A percentile compares a stretch with the other conserved stretches of the same genome.
Evolutionary conservation across 2,888 invertebrate species (phyloP).

Genomic region (Agrochola lota): DNA sequence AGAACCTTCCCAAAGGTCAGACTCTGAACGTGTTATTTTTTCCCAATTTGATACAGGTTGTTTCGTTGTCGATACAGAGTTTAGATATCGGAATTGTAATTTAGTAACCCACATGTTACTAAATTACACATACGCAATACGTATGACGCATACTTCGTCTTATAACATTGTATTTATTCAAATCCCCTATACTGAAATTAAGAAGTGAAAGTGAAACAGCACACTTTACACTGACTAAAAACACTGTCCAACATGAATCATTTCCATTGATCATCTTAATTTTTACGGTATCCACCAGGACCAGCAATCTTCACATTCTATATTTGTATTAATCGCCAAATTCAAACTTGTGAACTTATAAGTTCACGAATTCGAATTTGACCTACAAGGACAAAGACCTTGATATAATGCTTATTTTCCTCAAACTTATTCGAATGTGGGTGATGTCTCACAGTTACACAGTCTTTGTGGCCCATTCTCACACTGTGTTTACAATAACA

Average conservation of each 20-base stretch:
- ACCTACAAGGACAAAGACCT: slow-evolving; percentile 31
- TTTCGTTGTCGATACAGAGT: not conserved
- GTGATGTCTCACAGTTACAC: not conserved
- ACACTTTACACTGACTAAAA: not conserved
- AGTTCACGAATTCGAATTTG: slow-evolving; percentile 36
- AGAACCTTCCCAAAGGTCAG: slow-evolving; percentile 19
- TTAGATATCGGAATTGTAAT: slow-evolving; percentile 3
- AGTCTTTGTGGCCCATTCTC: slow-evolving; percentile 16
- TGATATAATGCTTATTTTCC: slow-evolving; percentile 15
- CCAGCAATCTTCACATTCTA: not conserved
- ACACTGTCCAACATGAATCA: slow-evolving; percentile 14
- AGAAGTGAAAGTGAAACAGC: not conserved
- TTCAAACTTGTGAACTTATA: slow-evolving; percentile 25
- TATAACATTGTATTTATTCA: not conserved
- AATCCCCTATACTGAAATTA: not conserved
- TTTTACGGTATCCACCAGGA: not conserved
- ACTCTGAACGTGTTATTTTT: slow-evolving; percentile 32
- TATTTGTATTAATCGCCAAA: not conserved
- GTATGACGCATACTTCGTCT: not conserved
- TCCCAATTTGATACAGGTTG: slow-evolving; percentile 16
- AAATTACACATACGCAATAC: too few relatives aligned
- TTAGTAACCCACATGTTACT: slow-evolving; percentile 9
- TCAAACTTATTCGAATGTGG: slow-evolving; percentile 12
- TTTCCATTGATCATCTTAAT: not conserved
- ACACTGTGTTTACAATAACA: slow-evolving; percentile 25